phyloP scores from a whole-genome alignment of 2,113 vertebrate species.

The Ornithorhynchus anatinus region DNA sequence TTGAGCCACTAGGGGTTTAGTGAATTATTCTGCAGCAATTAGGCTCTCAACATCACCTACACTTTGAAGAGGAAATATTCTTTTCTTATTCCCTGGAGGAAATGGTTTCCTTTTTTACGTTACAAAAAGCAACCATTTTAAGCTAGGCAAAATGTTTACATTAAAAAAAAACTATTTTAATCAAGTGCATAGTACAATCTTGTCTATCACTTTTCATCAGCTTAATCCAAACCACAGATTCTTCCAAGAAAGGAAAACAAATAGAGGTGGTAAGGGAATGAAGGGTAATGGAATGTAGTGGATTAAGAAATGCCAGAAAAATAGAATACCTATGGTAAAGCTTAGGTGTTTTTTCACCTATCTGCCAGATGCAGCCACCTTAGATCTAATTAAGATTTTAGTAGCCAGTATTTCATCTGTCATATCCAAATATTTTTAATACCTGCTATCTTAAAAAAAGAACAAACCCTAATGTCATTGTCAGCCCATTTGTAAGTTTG shows the following conservation, averaged over 20 bases:
- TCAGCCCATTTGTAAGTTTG: conserved; percentile 75
- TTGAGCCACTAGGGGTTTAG: no score
- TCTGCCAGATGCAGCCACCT: conserved; percentile 45
- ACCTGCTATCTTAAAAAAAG: conserved; percentile 53
- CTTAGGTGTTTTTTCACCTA: not conserved
- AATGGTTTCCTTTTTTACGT: no score
- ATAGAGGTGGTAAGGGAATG: not conserved
- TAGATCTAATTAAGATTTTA: conserved; percentile 60
- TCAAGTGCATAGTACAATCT: not conserved
- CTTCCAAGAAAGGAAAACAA: not conserved
- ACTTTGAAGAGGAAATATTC: no score
- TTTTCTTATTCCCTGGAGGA: no score
- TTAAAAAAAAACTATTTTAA: no score
- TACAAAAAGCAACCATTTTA: no score
- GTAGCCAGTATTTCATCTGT: conserved; percentile 65
- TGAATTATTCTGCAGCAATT: no score
- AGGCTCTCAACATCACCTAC: no score
- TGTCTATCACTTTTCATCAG: not conserved
- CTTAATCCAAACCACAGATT: not conserved
- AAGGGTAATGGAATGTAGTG: not conserved
- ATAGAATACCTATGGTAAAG: conserved; percentile 25
- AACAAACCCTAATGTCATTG: conserved; percentile 71
- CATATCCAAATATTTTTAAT: conserved; percentile 74
- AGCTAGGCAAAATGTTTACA: no score
- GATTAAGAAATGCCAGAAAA: conserved; percentile 45